Evolutionary conservation across 1,140 invertebrate genomes (phyloP), one percentile per base, ranked within the genome.

Genomic region (Eriocheir sinensis): DNA sequence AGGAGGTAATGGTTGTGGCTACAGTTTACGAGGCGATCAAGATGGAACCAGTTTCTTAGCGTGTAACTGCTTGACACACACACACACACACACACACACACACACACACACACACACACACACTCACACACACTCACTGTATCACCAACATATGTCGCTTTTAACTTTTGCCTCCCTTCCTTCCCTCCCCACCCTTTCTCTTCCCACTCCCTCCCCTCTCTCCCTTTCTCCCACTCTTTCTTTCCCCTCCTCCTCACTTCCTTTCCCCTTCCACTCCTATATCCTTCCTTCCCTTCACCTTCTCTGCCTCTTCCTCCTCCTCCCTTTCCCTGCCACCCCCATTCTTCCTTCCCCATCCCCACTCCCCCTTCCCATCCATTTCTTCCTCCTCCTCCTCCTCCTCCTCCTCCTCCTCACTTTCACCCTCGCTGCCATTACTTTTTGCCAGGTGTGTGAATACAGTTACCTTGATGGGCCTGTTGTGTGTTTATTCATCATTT

Each of bases 71-170:
- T 9, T n/a, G 21, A 72, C 27, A 72, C 60, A 72, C 60, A 72
- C 60, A 72, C 60, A 72, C 60, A 72, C 4, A 72, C 60, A 72
- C 60, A 72, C 60, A 72, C 60, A 72, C 60, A 72, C 9, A 72
- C 60, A 72, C 60, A 72, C 60, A n/a, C 60, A n/a, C 27, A n/a
- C 60, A 72, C 60, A 60, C 53, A 60, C 53, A 60, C 53, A 60
- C 53, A 60, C 53, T 21, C 53, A 60, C 53, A 60, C 53, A 60
- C 12, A 72, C 12, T n/a, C 60, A 72, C 6, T 72, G 21, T 72
- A 72, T 72, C n/a, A n/a, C 60, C n/a, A 72, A 21, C 60, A 72
- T 72, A 72, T 72, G 60, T n/a, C 60, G 60, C 1, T 72, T n/a
- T n/a, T 72, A n/a, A n/a, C 8, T n/a, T 60, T n/a, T n/a, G n/a